Evolutionary conservation across 2,797 vertebrate species (phyloP).

Genomic region (Chrysocyon brachyurus): DNA sequence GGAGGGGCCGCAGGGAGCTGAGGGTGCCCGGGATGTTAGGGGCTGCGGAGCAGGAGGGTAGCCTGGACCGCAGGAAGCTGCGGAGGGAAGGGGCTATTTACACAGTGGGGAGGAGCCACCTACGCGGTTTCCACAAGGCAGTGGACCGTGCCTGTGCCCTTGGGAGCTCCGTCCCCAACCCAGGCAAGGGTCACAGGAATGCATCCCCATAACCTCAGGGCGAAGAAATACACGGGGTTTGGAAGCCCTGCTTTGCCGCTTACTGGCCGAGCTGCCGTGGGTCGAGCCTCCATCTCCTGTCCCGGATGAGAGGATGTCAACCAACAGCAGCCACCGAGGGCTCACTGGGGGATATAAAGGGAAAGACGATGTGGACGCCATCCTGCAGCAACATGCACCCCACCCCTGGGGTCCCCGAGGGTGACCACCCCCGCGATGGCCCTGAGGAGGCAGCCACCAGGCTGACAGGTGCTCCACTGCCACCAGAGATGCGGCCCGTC

Average conservation of each 20-base stretch:
- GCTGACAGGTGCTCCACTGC: fast-evolving
- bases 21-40: not conserved
- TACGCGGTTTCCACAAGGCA: not conserved
- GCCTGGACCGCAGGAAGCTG: not conserved
- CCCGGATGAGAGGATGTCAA: not conserved
- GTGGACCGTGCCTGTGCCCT: too few species aligned
- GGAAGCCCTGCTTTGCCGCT: not conserved
- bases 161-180: fast-evolving
- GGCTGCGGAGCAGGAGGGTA: fast-evolving
- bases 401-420: fast-evolving
- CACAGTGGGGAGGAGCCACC: not conserved
- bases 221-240: fast-evolving
- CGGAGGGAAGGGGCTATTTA: too few species aligned
- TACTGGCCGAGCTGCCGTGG: fast-evolving
- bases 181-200: fast-evolving
- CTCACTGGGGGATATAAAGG: fast-evolving
- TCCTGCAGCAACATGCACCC: not conserved
- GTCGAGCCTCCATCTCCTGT: too few species aligned
- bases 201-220: fast-evolving
- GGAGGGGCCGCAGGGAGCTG: not conserved
- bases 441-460: fast-evolving
- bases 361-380: fast-evolving
- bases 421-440: fast-evolving
- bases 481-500: fast-evolving
- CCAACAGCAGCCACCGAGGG: not conserved